A percentile compares a stretch with the other conserved stretches of the same genome.
Conservation (phyloP, 2,113 vertebrate genomes). For the Holacanthus passer region DNA sequence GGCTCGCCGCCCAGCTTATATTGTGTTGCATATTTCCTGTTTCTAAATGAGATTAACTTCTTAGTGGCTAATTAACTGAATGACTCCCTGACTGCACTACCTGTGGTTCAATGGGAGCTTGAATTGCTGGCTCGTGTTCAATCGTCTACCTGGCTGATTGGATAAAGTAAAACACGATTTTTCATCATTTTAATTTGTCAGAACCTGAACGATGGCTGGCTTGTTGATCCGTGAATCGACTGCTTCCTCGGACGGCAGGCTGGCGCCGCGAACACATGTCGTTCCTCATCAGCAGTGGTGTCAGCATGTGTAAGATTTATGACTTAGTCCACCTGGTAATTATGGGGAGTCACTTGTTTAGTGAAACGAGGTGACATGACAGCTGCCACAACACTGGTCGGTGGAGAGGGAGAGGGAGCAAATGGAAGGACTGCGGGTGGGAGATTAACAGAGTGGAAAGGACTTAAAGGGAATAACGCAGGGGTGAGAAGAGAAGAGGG, state of each 20-base stretch:
- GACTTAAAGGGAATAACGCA: constrained; percentile 44
- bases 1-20: constrained; percentile 1
- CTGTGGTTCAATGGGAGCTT: neutral
- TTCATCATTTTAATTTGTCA: constrained; percentile 4
- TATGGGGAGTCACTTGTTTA: constrained; percentile 51
- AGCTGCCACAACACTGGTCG: constrained; percentile 59
- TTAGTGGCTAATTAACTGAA: constrained; percentile 18
- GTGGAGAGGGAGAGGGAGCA: constrained; percentile 10
- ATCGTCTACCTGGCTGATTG: constrained; percentile 1
- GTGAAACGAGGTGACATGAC: constrained; percentile 68
- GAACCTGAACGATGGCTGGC: constrained; percentile 6
- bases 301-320: constrained; percentile 64
- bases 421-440: constrained; percentile 40
- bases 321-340: constrained; percentile 68
- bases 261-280: constrained; percentile 14
- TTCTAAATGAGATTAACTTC: constrained; percentile 19
- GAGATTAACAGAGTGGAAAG: constrained; percentile 66
- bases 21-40: constrained; percentile 3
- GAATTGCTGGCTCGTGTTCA: constrained; percentile 1
- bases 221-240: constrained; percentile 11
- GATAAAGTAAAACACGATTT: constrained; percentile 15
- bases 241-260: constrained; percentile 10
- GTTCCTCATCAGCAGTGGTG: constrained; percentile 40
- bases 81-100: neutral
- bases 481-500: constrained; percentile 26